phyloP scores from a whole-genome alignment of 2,888 invertebrate species.

The Scotopteryx bipunctaria region DNA sequence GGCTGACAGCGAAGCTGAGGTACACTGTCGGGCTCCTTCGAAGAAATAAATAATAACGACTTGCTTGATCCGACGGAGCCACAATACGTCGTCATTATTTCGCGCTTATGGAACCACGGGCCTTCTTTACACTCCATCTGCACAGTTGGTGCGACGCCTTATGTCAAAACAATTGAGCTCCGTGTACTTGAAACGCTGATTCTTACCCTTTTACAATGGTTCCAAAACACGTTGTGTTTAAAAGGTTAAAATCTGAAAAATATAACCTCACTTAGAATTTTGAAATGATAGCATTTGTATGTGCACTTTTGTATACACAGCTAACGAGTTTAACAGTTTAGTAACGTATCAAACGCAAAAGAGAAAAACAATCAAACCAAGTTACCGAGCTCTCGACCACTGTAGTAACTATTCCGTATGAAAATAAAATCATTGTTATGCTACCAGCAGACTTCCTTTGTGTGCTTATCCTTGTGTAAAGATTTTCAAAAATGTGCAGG shows the following conservation, averaged over 20 bases:
- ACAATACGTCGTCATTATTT: slow-evolving; percentile 76
- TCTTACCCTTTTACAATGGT: slow-evolving; percentile 1
- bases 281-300: too few relatives aligned
- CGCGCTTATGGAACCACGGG: slow-evolving; percentile 57
- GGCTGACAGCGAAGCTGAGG: slow-evolving; percentile 73
- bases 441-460: slow-evolving; percentile 40
- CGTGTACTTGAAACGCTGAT: background rate
- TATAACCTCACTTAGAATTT: too few relatives aligned
- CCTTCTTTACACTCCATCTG: slow-evolving; percentile 55
- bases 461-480: slow-evolving; percentile 44
- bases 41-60: slow-evolving; percentile 77
- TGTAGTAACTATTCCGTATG: slow-evolving; percentile 29
- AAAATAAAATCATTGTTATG: slow-evolving; percentile 34
- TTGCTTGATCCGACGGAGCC: slow-evolving; percentile 71
- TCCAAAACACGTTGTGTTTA: slow-evolving; percentile 5
- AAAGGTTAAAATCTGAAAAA: background rate
- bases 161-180: slow-evolving; percentile 46
- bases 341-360: slow-evolving; percentile 26
- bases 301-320: slow-evolving; percentile 19
- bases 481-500: slow-evolving; percentile 39
- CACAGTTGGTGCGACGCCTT: slow-evolving; percentile 39
- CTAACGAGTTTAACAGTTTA: slow-evolving; percentile 27
- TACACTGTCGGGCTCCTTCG: slow-evolving; percentile 67
- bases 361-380: slow-evolving; percentile 24
- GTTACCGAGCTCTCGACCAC: slow-evolving; percentile 20